phyloP scores from a whole-genome alignment of 1,140 invertebrate genomes.

The Drosophila neocordata region DNA sequence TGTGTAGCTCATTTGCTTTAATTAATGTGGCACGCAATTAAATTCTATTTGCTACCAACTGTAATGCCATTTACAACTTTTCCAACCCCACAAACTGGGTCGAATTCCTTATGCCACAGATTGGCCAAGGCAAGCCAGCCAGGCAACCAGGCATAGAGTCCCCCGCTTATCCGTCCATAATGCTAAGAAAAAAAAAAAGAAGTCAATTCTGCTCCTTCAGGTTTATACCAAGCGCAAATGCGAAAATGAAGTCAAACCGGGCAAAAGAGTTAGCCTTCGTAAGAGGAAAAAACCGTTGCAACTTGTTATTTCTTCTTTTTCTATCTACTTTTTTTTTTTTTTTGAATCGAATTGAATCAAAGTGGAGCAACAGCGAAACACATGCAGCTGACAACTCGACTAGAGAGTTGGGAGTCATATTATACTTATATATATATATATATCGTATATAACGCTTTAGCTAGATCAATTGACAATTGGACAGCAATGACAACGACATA shows the following conservation, averaged over 20 bases:
- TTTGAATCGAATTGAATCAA: constrained; percentile 31
- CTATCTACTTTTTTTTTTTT: constrained; percentile 24
- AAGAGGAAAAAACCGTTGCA: constrained; percentile 7
- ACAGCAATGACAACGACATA: constrained; percentile 43
- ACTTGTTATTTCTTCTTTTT: constrained; percentile 25
- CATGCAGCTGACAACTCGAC: not conserved
- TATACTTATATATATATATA: constrained; percentile 28
- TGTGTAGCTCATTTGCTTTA: constrained; percentile 11
- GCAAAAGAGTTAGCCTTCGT: constrained; percentile 1
- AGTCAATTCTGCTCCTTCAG: not conserved
- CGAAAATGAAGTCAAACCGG: constrained; percentile 3
- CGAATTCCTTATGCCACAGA: not conserved
- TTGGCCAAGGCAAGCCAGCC: constrained; percentile 41
- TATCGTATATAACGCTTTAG: constrained; percentile 33
- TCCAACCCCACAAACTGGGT: not conserved
- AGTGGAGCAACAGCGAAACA: constrained; percentile 65
- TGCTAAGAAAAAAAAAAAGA: not conserved
- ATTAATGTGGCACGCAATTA: constrained; percentile 11
- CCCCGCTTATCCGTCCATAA: not conserved
- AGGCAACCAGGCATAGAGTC: not conserved
- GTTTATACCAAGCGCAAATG: not conserved
- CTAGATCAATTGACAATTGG: constrained; percentile 58
- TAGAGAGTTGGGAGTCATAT: constrained; percentile 49
- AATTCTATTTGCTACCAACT: constrained; percentile 8
- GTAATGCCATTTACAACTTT: constrained; percentile 1